phyloP scores from a whole-genome alignment of 2,113 vertebrate species.

The Copsychus sechellarum region DNA sequence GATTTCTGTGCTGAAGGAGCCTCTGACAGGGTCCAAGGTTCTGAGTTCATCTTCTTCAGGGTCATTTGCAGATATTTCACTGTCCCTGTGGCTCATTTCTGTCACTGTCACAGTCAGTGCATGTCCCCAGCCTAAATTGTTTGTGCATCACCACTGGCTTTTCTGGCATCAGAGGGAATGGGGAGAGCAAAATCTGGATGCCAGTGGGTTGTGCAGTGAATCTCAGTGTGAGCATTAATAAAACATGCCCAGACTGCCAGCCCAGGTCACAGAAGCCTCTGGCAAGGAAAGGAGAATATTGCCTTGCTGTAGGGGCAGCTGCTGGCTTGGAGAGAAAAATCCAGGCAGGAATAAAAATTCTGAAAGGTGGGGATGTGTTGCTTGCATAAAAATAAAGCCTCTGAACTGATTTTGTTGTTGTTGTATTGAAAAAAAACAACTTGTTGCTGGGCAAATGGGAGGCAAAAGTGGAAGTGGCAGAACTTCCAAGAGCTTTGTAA shows the following conservation, averaged over 20 bases:
- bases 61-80: rapidly evolving
- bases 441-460: not conserved
- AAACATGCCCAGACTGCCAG: not conserved
- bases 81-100: not conserved
- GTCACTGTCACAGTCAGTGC: no score
- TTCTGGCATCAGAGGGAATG: not conserved
- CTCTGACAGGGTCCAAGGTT: not conserved
- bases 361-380: not conserved
- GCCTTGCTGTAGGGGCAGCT: not conserved
- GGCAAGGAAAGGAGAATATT: not conserved
- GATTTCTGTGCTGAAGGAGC: not conserved
- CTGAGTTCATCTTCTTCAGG: not conserved
- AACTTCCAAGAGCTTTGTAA: not conserved
- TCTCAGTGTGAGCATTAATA: not conserved
- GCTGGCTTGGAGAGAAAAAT: not conserved
- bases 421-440: not conserved
- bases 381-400: not conserved
- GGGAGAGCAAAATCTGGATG: not conserved
- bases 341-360: not conserved
- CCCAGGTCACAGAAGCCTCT: not conserved
- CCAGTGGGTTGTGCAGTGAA: not conserved
- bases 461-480: not conserved
- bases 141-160: not conserved
- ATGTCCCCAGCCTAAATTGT: not conserved
- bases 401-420: not conserved